These are phyloP conservation scores for Idaea dimidiata DNA, from an alignment of 2,888 invertebrate genomes.

Conservation along the genomic window DNA sequence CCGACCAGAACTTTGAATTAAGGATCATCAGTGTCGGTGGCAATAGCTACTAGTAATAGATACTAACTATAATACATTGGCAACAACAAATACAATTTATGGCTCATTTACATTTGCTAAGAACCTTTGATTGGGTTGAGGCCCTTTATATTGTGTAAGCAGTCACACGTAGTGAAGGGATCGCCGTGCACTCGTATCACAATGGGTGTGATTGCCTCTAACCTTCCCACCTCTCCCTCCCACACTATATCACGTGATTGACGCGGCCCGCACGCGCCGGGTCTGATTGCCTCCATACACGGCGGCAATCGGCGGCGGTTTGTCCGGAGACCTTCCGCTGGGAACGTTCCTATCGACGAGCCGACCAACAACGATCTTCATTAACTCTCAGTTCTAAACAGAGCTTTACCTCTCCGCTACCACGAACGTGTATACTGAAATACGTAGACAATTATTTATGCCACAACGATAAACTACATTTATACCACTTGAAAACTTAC, in stretches of 20 bases:
- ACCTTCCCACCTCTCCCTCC: background rate
- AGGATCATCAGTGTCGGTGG: no score
- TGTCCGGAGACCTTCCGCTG: background rate
- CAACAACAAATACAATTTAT: background rate
- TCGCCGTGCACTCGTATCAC: background rate
- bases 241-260: background rate
- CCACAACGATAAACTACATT: no score
- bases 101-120: background rate
- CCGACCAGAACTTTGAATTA: no score
- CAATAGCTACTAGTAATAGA: no score
- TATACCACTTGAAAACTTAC: no score
- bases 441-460: no score
- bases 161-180: background rate
- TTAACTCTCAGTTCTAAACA: no score
- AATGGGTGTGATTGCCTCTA: background rate
- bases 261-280: background rate
- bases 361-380: background rate
- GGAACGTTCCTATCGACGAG: background rate
- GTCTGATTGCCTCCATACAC: background rate
- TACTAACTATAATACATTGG: background rate
- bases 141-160: background rate
- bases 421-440: no score
- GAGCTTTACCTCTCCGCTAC: no score
- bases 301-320: background rate
- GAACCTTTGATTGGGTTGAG: background rate